phyloP scores from a whole-genome alignment of 2,113 vertebrate species.

The Ageneiosus marmoratus region DNA sequence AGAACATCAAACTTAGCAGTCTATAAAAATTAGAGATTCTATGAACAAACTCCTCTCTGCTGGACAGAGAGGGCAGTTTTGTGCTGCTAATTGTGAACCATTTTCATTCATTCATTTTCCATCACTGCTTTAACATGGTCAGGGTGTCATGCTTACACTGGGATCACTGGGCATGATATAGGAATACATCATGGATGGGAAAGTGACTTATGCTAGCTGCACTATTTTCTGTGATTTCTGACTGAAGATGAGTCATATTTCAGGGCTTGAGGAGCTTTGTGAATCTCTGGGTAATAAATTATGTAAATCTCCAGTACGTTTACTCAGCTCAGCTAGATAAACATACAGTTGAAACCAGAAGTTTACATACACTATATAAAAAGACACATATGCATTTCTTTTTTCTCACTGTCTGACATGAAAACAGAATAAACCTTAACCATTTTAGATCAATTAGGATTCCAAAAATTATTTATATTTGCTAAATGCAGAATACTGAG shows the following conservation, averaged over 20 bases:
- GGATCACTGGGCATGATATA: not conserved
- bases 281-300: not conserved
- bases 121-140: not conserved
- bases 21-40: not conserved
- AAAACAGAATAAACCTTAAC: too few relatives aligned
- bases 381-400: too few relatives aligned
- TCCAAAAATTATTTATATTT: too few relatives aligned
- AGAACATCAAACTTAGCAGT: not conserved
- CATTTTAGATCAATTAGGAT: too few relatives aligned
- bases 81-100: not conserved
- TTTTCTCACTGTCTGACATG: too few relatives aligned
- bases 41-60: not conserved
- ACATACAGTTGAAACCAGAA: too few relatives aligned
- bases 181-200: not conserved
- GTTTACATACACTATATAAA: too few relatives aligned
- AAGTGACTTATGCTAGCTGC: not conserved
- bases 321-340: not conserved
- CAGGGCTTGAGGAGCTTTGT: not conserved
- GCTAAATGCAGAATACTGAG: too few relatives aligned
- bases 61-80: not conserved
- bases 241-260: not conserved
- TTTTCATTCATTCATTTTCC: not conserved
- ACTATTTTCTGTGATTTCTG: not conserved
- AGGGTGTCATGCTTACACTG: not conserved
- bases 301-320: not conserved